A percentile compares a stretch with the other conserved stretches of the same genome.
Evolutionary conservation across 2,888 invertebrate species (phyloP).

Genomic region (Oxystoma pomonae): DNA sequence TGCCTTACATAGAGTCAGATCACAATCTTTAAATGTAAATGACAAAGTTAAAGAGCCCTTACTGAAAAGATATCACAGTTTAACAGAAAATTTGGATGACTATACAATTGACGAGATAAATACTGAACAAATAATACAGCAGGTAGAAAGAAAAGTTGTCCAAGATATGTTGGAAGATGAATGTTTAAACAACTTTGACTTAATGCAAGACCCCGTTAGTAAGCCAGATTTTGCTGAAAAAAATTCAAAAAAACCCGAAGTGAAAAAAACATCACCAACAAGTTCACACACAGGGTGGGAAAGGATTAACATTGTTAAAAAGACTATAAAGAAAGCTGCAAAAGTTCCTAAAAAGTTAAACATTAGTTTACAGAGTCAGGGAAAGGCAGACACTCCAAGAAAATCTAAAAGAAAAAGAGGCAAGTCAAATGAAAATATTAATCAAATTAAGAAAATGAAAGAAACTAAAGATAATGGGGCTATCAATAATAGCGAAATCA

Average conservation of each 20-base stretch:
- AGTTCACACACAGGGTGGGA: slow-evolving; percentile 13
- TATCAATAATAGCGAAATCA: background rate
- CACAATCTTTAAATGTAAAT: slow-evolving; percentile 15
- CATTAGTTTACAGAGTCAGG: slow-evolving; percentile 11
- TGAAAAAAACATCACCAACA: background rate
- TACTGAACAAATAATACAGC: slow-evolving; percentile 17
- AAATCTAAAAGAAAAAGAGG: slow-evolving; percentile 2
- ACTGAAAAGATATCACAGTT: slow-evolving; percentile 17
- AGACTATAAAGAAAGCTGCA: slow-evolving; percentile 5
- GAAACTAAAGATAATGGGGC: background rate
- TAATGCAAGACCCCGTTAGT: slow-evolving; percentile 12
- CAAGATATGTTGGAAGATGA: slow-evolving; percentile 37
- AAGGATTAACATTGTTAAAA: slow-evolving; percentile 15
- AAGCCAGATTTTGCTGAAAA: background rate
- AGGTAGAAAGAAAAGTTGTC: slow-evolving; percentile 29
- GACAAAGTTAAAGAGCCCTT: slow-evolving; percentile 7
- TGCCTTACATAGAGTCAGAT: slow-evolving; percentile 4
- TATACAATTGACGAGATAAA: slow-evolving; percentile 19
- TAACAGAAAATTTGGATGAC: slow-evolving; percentile 14
- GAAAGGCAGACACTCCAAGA: background rate
- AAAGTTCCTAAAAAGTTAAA: slow-evolving; percentile 17
- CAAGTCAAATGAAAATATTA: background rate
- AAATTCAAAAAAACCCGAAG: background rate
- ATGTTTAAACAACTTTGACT: slow-evolving; percentile 34
- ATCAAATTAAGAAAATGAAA: slow-evolving; percentile 8